These are phyloP conservation scores for Invenusta paracnida DNA, from an alignment of 2,888 invertebrate species.

Conservation along the genomic window DNA sequence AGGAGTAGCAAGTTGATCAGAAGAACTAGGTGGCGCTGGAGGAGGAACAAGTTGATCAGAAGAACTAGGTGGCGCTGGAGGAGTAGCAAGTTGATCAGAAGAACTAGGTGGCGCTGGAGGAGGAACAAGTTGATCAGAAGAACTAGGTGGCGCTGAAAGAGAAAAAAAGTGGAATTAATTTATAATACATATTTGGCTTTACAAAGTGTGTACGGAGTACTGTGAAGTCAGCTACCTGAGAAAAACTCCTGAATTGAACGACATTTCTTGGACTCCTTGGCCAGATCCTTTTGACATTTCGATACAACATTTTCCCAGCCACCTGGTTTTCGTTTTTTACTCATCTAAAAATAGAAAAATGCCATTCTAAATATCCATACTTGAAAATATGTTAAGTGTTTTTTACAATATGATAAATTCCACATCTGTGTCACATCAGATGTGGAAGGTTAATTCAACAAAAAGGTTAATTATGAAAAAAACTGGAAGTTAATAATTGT, in stretches of 20 bases:
- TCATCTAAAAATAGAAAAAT: neutral
- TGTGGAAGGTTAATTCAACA: no score
- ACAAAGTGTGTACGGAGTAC: neutral
- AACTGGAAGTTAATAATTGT: no score
- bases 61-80: neutral
- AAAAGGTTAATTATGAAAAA: no score
- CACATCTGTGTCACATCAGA: no score
- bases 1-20: neutral
- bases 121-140: neutral
- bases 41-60: neutral
- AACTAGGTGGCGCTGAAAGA: neutral
- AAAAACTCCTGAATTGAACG: neutral
- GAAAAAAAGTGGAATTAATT: neutral
- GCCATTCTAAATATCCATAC: neutral
- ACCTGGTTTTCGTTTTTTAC: neutral
- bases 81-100: neutral
- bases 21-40: neutral
- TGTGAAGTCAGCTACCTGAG: neutral
- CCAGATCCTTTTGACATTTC: neutral
- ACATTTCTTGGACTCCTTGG: neutral
- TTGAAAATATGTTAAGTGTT: neutral
- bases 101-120: neutral
- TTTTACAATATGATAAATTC: neutral
- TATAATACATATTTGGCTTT: neutral
- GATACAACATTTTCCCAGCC: neutral